phyloP scores from a whole-genome alignment of 2,113 vertebrate genomes.

The Vulpes lagopus region DNA sequence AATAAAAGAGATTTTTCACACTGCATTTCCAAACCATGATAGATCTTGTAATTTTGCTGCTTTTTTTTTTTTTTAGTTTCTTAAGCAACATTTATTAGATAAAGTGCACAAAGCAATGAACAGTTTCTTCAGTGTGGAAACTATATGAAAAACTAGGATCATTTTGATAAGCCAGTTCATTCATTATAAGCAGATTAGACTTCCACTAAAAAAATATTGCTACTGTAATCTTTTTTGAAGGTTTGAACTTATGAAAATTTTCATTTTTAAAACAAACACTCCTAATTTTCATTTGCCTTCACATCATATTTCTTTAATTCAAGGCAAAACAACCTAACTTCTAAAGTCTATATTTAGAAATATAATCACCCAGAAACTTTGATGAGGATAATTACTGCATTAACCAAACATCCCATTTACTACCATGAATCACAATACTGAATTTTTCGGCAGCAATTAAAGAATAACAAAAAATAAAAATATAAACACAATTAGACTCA shows the following conservation, averaged over 20 bases:
- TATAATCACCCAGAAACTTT: slow-evolving; percentile 16
- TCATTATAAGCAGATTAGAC: slow-evolving; percentile 11
- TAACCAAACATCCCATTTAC: slow-evolving; percentile 46
- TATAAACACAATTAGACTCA: neutral
- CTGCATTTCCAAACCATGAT: slow-evolving; percentile 57
- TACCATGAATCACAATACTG: slow-evolving; percentile 26
- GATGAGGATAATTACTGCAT: slow-evolving; percentile 31
- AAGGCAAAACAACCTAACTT: slow-evolving; percentile 3
- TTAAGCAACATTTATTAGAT: slow-evolving; percentile 68
- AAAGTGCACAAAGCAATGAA: slow-evolving; percentile 66
- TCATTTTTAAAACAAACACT: slow-evolving; percentile 49
- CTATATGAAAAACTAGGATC: neutral
- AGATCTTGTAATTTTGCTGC: slow-evolving; percentile 67
- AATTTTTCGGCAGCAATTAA: slow-evolving; percentile 61
- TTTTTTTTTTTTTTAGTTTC: slow-evolving; percentile 68
- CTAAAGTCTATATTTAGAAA: slow-evolving; percentile 56
- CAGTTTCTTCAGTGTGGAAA: neutral
- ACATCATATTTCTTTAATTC: slow-evolving; percentile 44
- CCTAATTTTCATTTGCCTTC: slow-evolving; percentile 47
- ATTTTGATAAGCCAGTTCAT: slow-evolving; percentile 26
- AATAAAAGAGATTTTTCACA: slow-evolving; percentile 63
- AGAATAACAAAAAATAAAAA: slow-evolving; percentile 19
- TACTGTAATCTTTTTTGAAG: neutral
- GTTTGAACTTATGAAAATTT: slow-evolving; percentile 3
- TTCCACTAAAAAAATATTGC: slow-evolving; percentile 41